phyloP scores from a whole-genome alignment of 2,113 vertebrate species.

The Galbula dea region DNA sequence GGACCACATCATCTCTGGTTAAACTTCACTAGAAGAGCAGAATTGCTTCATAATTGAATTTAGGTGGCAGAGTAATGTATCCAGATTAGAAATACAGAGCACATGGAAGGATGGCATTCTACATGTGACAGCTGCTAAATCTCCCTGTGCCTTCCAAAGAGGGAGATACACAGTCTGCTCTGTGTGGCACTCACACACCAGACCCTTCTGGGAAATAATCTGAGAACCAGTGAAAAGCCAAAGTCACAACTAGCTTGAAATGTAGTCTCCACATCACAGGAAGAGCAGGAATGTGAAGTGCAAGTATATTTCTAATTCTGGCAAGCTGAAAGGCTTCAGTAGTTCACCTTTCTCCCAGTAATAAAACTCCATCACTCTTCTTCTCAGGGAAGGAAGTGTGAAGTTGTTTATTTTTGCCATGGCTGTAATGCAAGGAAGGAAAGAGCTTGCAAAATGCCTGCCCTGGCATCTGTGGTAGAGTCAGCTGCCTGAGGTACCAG shows the following conservation, averaged over 20 bases:
- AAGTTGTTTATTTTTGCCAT: neutral
- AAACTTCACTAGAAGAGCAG: neutral
- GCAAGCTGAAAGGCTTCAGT: neutral
- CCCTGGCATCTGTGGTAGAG: neutral
- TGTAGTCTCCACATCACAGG: neutral
- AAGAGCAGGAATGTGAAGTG: neutral
- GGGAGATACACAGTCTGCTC: neutral
- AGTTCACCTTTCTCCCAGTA: slow-evolving; percentile 11
- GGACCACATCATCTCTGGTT: neutral
- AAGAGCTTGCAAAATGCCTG: neutral
- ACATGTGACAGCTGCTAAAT: neutral
- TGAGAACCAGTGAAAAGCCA: neutral
- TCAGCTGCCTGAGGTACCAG: neutral
- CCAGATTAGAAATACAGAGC: neutral
- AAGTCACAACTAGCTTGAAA: neutral
- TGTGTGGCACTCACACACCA: neutral
- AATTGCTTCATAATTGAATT: neutral
- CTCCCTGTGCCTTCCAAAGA: neutral
- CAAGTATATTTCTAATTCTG: neutral
- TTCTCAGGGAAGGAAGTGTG: neutral
- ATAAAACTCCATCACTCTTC: neutral
- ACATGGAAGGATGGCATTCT: neutral
- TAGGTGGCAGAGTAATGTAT: neutral
- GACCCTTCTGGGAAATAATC: neutral
- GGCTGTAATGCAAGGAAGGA: neutral